These are phyloP conservation scores for Pecten maximus DNA, from an alignment of 2,888 invertebrate species.

Conservation along the genomic window DNA sequence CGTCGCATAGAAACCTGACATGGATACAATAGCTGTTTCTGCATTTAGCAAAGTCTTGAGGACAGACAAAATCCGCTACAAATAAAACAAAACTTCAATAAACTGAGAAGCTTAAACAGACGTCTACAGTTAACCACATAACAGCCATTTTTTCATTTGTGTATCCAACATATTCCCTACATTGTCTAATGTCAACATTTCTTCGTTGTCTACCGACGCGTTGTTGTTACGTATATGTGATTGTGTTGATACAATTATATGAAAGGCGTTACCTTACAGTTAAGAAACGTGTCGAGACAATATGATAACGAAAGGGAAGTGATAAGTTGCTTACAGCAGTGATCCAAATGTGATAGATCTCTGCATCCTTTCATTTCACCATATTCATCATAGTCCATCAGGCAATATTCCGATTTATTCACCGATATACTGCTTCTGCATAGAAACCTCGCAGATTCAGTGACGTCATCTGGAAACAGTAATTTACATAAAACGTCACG, in stretches of 20 bases:
- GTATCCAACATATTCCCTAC: too few species aligned
- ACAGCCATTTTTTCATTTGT: too few species aligned
- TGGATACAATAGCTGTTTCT: slow-evolving; percentile 50
- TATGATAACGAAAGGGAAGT: neutral
- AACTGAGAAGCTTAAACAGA: too few species aligned
- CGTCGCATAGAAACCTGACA: slow-evolving; percentile 48
- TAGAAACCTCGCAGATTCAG: neutral
- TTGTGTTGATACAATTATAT: too few species aligned
- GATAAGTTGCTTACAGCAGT: slow-evolving; percentile 8
- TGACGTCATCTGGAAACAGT: neutral
- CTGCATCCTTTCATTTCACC: slow-evolving; percentile 58
- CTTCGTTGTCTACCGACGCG: too few species aligned
- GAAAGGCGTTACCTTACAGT: too few species aligned
- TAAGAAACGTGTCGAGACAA: too few species aligned
- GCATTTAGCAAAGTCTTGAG: slow-evolving; percentile 46
- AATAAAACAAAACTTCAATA: neutral
- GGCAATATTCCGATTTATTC: neutral
- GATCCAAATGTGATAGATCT: slow-evolving; percentile 43
- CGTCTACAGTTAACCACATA: too few species aligned
- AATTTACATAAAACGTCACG: too few species aligned
- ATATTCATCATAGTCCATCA: slow-evolving; percentile 41
- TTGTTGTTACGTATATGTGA: too few species aligned
- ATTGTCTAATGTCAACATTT: too few species aligned
- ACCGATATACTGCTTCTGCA: slow-evolving; percentile 34
- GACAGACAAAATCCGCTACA: slow-evolving; percentile 47